Conservation (phyloP, 2,113 vertebrate genomes). For the Rhipidura dahli region DNA sequence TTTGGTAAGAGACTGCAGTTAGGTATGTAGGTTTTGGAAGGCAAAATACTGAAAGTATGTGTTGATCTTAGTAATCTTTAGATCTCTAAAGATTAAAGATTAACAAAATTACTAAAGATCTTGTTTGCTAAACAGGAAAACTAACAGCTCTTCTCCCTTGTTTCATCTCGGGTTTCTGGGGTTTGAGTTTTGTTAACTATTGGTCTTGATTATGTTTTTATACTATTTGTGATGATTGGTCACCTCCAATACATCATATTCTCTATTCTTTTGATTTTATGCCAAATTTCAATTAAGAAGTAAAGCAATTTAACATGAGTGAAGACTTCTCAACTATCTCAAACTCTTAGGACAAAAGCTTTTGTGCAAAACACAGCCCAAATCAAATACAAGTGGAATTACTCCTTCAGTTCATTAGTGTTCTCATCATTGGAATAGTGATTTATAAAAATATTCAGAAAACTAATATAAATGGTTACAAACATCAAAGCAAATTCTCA, state of each 20-base stretch:
- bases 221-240: background rate
- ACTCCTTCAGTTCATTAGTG: background rate
- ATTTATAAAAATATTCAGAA: background rate
- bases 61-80: background rate
- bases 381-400: background rate
- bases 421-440: background rate
- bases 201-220: background rate
- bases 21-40: background rate
- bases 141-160: background rate
- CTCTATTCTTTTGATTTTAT: background rate
- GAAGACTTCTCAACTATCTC: background rate
- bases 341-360: background rate
- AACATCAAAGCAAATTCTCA: background rate
- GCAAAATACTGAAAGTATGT: background rate
- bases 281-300: background rate
- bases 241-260: background rate
- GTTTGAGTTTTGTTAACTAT: background rate
- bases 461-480: background rate
- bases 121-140: background rate
- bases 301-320: background rate
- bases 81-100: too few species aligned
- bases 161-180: background rate
- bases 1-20: background rate
- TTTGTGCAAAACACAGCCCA: accelerated
- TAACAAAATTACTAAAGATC: background rate